Conservation (phyloP, 2,888 invertebrate genomes). For the Sclerodermus sp. region DNA sequence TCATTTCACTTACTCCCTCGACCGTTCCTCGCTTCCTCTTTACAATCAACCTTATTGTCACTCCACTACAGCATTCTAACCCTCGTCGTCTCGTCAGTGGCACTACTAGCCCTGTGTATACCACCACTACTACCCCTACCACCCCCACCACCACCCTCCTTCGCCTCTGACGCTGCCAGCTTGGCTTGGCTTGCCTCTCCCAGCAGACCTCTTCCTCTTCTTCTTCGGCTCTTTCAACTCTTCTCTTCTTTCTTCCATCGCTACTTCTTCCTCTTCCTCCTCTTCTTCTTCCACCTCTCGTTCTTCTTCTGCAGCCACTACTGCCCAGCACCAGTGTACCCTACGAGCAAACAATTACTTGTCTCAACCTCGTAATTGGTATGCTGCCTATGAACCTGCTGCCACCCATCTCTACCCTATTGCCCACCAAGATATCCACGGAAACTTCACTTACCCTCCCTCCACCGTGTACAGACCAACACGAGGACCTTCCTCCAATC, state of each 20-base stretch:
- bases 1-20: conserved; percentile 14
- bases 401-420: not conserved
- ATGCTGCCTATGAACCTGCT: conserved; percentile 36
- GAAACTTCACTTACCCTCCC: conserved; percentile 31
- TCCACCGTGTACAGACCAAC: not conserved
- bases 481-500: no score
- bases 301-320: not conserved
- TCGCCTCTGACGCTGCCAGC: no score
- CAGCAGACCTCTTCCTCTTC: no score
- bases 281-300: conserved; percentile 27
- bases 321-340: conserved; percentile 17
- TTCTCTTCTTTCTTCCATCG: no score
- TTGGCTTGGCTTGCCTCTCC: not conserved
- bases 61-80: conserved; percentile 31
- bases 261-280: not conserved
- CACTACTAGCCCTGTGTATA: not conserved
- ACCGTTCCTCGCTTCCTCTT: conserved; percentile 32
- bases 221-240: no score
- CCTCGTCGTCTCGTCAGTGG: conserved; percentile 7
- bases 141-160: conserved; percentile 15
- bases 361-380: conserved; percentile 40
- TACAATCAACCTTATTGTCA: conserved; percentile 51
- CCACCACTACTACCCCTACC: conserved; percentile 7
- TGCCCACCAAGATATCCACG: conserved; percentile 11
- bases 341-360: conserved; percentile 47